Evolutionary conservation across 2,113 vertebrate species (phyloP).

Genomic region (Anser brachyrhynchus): DNA sequence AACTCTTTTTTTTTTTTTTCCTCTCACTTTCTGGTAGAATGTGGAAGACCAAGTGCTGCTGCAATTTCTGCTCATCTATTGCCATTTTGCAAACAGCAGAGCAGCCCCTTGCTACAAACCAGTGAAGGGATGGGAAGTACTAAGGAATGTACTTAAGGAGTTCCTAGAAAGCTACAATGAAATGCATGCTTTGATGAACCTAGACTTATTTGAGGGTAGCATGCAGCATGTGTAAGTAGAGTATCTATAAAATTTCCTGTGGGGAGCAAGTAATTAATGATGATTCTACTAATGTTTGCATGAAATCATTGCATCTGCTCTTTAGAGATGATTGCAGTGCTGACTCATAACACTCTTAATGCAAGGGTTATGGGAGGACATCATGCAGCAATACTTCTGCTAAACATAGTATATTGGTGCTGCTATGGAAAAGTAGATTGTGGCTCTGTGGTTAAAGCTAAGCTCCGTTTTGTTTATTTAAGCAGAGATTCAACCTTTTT

Average conservation of each 20-base stretch:
- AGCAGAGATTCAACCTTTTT: neutral
- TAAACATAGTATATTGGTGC: neutral
- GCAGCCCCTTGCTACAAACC: conserved; percentile 71
- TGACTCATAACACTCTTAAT: neutral
- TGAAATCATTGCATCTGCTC: neutral
- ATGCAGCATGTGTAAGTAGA: conserved; percentile 81
- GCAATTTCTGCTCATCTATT: conserved; percentile 79
- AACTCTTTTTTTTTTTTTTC: neutral
- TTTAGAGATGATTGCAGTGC: neutral
- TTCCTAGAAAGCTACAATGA: conserved; percentile 81
- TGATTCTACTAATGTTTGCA: neutral
- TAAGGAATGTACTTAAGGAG: conserved; percentile 76
- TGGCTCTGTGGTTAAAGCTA: neutral
- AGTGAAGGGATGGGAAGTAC: conserved; percentile 75
- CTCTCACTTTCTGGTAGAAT: conserved; percentile 63
- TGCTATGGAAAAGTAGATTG: neutral
- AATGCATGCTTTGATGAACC: conserved; percentile 77
- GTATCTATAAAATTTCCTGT: neutral
- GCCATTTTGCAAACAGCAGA: conserved; percentile 73
- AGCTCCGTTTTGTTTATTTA: neutral
- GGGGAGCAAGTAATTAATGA: neutral
- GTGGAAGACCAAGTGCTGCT: conserved; percentile 66
- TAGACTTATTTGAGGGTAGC: conserved; percentile 83
- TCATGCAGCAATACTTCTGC: neutral
- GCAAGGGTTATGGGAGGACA: neutral